Percentiles rank a stretch among this genome's conserved stretches.
Evolutionary conservation across 2,113 vertebrate genomes (phyloP).

Genomic region (Actenoides lindsayi): DNA sequence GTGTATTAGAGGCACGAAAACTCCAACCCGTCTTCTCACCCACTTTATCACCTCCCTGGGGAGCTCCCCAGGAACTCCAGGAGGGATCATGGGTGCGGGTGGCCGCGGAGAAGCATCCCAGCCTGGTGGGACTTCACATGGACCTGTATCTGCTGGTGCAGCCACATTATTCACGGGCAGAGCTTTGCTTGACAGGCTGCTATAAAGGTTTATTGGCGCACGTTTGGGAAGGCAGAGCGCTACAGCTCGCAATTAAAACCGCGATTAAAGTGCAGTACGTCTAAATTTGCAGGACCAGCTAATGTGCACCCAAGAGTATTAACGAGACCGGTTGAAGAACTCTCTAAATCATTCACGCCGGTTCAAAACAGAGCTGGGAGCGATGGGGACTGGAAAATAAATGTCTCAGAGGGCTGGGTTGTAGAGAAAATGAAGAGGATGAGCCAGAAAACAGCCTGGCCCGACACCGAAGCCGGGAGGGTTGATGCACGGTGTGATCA

Average conservation of each 20-base stretch:
- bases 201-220: neutral
- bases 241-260: constrained; percentile 21
- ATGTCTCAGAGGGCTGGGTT: neutral
- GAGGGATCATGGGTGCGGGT: accelerated
- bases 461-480: accelerated
- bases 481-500: neutral
- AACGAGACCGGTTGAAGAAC: neutral
- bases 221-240: neutral
- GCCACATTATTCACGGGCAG: neutral
- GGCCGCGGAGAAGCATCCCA: neutral
- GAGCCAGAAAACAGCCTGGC: neutral
- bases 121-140: accelerated
- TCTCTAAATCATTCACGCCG: constrained; percentile 16
- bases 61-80: neutral
- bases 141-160: neutral
- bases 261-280: neutral
- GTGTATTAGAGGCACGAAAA: accelerated
- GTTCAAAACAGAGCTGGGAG: neutral
- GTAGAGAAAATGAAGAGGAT: neutral
- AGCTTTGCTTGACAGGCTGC: neutral
- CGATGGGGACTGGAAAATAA: neutral
- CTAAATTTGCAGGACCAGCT: constrained; percentile 41
- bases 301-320: constrained; percentile 15
- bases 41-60: accelerated
- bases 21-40: accelerated